Percentiles rank a stretch among this genome's conserved stretches.
Evolutionary conservation across 2,113 vertebrate genomes (phyloP).

Genomic region (rat (Rattus norvegicus)): GRCr8 NC_086019.1:220780501-220781000

Average conservation of each 20-base stretch:
- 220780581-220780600: too few species aligned
- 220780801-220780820: background rate
- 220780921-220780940: background rate
- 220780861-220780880: background rate
- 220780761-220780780: background rate
- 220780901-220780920: background rate
- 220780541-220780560: background rate
- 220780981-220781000: slow-evolving; percentile 10
- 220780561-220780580: background rate
- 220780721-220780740: too few species aligned
- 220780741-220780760: too few species aligned
- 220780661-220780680: background rate
- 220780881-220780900: slow-evolving; percentile 47
- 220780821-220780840: background rate
- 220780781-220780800: background rate
- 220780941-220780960: background rate
- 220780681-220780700: background rate
- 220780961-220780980: slow-evolving; percentile 10
- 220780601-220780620: too few species aligned
- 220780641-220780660: background rate
- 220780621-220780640: background rate
- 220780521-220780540: background rate
- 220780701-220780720: background rate
- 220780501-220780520: background rate
- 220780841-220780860: background rate